phyloP scores from a whole-genome alignment of 2,888 invertebrate genomes.

The Morpho helenor region DNA sequence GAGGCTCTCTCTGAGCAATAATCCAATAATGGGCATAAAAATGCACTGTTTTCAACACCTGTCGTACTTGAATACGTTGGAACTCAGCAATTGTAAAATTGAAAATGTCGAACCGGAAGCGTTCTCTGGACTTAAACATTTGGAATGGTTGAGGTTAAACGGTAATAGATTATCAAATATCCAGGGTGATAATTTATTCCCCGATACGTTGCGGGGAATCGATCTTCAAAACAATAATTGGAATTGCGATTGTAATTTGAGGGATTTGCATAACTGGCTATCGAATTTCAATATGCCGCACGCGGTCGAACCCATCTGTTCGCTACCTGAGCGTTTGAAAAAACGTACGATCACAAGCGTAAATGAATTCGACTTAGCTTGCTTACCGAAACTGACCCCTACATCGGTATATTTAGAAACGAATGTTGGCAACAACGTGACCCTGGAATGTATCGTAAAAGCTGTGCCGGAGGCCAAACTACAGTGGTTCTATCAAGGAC shows the following conservation, averaged over 20 bases:
- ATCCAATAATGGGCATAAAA: slow-evolving; percentile 87
- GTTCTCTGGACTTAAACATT: slow-evolving; percentile 87
- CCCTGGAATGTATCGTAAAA: slow-evolving; percentile 88
- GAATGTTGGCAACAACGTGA: slow-evolving; percentile 89
- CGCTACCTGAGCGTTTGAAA: slow-evolving; percentile 82
- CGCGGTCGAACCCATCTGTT: slow-evolving; percentile 88
- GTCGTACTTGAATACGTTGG: slow-evolving; percentile 87
- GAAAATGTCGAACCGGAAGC: slow-evolving; percentile 87
- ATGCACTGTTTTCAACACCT: slow-evolving; percentile 86
- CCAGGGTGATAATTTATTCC: slow-evolving; percentile 84
- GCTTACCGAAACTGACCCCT: slow-evolving; percentile 88
- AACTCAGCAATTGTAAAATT: slow-evolving; percentile 89
- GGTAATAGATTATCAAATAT: slow-evolving; percentile 88
- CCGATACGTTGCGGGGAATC: slow-evolving; percentile 88
- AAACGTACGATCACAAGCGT: slow-evolving; percentile 84
- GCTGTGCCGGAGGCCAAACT: slow-evolving; percentile 90
- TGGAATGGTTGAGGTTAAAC: slow-evolving; percentile 91
- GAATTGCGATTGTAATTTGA: slow-evolving; percentile 91
- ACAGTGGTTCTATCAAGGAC: slow-evolving; percentile 91
- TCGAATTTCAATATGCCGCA: slow-evolving; percentile 87
- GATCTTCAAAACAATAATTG: slow-evolving; percentile 92
- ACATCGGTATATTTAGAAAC: slow-evolving; percentile 88
- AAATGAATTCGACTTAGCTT: slow-evolving; percentile 86
- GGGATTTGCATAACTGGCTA: slow-evolving; percentile 89
- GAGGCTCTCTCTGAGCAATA: slow-evolving; percentile 88